These are phyloP conservation scores for Branchellion lobata DNA, from an alignment of 2,888 invertebrate species.

Conservation along the genomic window DNA sequence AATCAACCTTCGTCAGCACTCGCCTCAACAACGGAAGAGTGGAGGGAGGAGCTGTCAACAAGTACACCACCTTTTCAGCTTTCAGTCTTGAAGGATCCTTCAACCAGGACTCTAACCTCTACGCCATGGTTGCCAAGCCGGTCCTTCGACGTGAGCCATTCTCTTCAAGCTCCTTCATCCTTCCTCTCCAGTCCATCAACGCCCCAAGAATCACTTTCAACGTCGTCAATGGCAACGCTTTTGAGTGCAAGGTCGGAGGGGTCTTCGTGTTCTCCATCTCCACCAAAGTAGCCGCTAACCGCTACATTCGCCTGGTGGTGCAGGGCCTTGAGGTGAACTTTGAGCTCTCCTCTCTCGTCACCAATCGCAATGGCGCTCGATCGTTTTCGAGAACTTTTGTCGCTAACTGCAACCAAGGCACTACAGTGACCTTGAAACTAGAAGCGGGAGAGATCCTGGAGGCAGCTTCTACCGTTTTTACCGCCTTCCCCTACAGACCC, in stretches of 20 bases:
- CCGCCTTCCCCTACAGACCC: constrained; percentile 40
- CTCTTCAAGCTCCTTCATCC: neutral
- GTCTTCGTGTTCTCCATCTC: constrained; percentile 3
- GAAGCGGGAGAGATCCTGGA: constrained; percentile 25
- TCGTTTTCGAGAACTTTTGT: constrained; percentile 37
- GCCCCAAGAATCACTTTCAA: constrained; percentile 27
- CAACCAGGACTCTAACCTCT: constrained; percentile 19
- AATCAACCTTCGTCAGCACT: neutral
- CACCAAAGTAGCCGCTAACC: neutral
- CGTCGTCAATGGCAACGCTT: constrained; percentile 31
- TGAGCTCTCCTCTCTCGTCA: constrained; percentile 32
- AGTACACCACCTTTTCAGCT: constrained; percentile 42
- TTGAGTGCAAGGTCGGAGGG: constrained; percentile 33
- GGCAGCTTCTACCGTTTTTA: constrained; percentile 20
- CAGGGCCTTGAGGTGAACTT: constrained; percentile 12
- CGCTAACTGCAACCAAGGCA: constrained; percentile 17
- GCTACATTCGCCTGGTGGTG: neutral
- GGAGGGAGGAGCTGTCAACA: neutral
- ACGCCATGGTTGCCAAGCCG: constrained; percentile 37
- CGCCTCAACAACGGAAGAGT: constrained; percentile 17
- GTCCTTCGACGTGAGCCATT: neutral
- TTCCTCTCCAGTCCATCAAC: constrained; percentile 12
- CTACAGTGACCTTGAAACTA: constrained; percentile 18
- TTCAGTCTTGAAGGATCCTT: constrained; percentile 42
- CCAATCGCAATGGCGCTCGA: constrained; percentile 21